Percentiles rank a stretch among this genome's conserved stretches.
Conservation (phyloP, 1,140 invertebrate genomes). For the Gonatopus flavifemur region DNA sequence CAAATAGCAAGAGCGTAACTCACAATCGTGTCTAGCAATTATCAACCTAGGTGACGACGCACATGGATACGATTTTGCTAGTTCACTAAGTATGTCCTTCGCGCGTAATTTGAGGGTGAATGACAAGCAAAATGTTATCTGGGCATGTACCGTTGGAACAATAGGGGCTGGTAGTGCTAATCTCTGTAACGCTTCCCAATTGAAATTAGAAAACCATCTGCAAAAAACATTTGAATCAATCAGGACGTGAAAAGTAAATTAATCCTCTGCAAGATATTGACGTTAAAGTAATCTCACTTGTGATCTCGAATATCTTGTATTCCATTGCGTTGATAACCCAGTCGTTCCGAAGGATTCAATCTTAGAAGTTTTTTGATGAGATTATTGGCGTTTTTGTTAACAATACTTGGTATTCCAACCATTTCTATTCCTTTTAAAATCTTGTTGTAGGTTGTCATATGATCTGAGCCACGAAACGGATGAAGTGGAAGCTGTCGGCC, state of each 20-base stretch:
- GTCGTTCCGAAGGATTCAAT: conserved; percentile 84
- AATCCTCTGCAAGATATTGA: too few species aligned
- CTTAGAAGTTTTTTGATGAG: conserved; percentile 88
- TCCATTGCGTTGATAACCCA: conserved; percentile 90
- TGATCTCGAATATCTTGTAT: conserved; percentile 92
- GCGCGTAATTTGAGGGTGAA: too few species aligned
- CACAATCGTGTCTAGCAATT: too few species aligned
- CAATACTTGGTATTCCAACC: conserved; percentile 78
- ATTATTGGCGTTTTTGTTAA: conserved; percentile 76
- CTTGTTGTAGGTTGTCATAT: conserved; percentile 97
- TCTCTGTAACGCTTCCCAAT: conserved; percentile 82
- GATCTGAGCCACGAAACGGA: conserved; percentile 79
- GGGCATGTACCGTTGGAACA: conserved; percentile 72
- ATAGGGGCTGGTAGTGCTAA: conserved; percentile 77
- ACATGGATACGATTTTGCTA: too few species aligned
- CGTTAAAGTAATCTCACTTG: conserved; percentile 68
- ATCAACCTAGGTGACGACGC: too few species aligned
- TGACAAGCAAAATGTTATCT: too few species aligned
- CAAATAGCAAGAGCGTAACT: too few species aligned
- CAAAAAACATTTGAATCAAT: too few species aligned
- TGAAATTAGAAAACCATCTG: conserved; percentile 91
- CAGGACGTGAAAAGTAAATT: too few species aligned
- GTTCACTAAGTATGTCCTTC: too few species aligned
- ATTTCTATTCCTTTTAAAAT: conserved; percentile 92
- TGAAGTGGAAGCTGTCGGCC: too few species aligned